Percentiles rank a stretch among this genome's conserved stretches.
Evolutionary conservation across 2,797 vertebrate genomes (phyloP).

Genomic region (Phalloptychus januarius): DNA sequence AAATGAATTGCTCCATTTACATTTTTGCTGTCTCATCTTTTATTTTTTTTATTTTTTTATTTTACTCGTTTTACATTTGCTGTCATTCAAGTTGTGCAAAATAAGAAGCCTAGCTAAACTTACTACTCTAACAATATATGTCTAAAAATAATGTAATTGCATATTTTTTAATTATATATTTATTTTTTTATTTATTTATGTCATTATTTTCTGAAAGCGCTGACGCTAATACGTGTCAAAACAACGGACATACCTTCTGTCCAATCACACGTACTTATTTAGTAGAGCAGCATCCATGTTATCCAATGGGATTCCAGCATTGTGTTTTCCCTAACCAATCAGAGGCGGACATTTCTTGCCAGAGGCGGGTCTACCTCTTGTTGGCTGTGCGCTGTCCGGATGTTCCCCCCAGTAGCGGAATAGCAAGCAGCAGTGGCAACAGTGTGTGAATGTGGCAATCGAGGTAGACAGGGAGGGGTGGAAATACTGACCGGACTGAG

Average conservation of each 20-base stretch:
- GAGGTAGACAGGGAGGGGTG: constrained; percentile 79
- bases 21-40: background rate
- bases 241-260: constrained; percentile 38
- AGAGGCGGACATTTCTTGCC: background rate
- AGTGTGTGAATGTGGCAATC: constrained; percentile 81
- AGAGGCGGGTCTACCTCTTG: constrained; percentile 53
- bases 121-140: background rate
- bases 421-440: constrained; percentile 60
- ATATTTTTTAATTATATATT: constrained; percentile 4
- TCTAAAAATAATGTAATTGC: background rate
- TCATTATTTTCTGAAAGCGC: background rate
- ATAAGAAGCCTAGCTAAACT: background rate
- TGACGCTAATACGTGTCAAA: background rate
- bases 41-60: background rate
- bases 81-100: background rate
- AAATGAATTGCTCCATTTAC: background rate
- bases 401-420: constrained; percentile 77
- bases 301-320: constrained; percentile 54
- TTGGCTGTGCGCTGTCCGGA: constrained; percentile 76
- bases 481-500: constrained; percentile 56
- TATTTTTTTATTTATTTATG: constrained; percentile 10
- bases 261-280: constrained; percentile 41
- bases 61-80: background rate
- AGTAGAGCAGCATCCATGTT: constrained; percentile 1
- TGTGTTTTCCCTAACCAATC: constrained; percentile 50